Evolutionary conservation across 2,797 vertebrate species (phyloP).

Genomic region (Loriculus beryllinus): DNA sequence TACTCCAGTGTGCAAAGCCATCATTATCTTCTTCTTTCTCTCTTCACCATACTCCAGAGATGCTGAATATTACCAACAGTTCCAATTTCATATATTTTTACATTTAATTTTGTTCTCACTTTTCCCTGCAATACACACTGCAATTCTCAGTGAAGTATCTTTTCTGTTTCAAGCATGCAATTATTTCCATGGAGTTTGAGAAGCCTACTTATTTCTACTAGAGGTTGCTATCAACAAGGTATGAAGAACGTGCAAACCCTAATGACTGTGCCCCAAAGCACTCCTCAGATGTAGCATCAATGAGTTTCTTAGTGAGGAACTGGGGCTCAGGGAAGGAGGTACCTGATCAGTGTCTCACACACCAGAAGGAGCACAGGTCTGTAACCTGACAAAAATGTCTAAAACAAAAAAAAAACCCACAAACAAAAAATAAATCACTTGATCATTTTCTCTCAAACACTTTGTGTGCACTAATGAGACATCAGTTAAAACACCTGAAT

Average conservation of each 20-base stretch:
- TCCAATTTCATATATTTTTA: not conserved
- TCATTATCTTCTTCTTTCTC: not conserved
- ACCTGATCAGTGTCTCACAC: not conserved
- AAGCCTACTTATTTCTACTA: not conserved
- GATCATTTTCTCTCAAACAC: not conserved
- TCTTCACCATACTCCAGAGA: not conserved
- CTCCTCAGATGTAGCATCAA: not conserved
- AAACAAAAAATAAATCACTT: too few species aligned
- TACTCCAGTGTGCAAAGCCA: not conserved
- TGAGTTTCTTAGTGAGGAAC: not conserved
- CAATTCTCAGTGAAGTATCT: not conserved
- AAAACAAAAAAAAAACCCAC: not conserved
- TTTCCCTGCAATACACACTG: not conserved
- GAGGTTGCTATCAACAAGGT: not conserved
- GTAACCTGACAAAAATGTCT: not conserved
- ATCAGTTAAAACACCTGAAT: not conserved
- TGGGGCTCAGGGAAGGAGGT: not conserved
- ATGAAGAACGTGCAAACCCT: not conserved
- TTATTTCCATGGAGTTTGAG: not conserved
- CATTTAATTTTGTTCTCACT: not conserved
- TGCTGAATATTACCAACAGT: not conserved
- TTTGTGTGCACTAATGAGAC: not conserved
- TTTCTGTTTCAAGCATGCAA: not conserved
- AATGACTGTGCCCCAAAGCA: not conserved
- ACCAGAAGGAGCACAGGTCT: not conserved